These are phyloP conservation scores for Stichodactyla mertensii DNA, from an alignment of 64 coral and sea anemone species.

Conservation along the genomic window DNA sequence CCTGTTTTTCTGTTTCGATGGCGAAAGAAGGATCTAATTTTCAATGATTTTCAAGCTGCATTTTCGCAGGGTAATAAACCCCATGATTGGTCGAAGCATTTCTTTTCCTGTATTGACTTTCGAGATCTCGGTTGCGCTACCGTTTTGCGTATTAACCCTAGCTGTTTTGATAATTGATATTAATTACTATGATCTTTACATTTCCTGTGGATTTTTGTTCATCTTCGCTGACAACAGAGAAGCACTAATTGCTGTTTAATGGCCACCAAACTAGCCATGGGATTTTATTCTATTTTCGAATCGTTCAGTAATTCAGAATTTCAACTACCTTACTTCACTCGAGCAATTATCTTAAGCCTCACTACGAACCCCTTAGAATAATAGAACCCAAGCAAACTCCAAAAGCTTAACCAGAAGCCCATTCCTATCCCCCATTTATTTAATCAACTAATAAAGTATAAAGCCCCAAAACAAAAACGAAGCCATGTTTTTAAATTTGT, in stretches of 20 bases:
- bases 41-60: no score
- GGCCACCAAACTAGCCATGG: background rate
- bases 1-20: no score
- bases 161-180: slow-evolving; percentile 1
- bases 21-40: no score
- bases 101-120: background rate
- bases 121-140: no score
- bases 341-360: background rate
- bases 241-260: background rate
- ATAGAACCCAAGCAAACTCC: background rate
- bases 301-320: background rate
- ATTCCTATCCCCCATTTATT: background rate
- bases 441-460: background rate
- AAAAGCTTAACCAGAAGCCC: background rate
- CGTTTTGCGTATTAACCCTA: background rate
- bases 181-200: background rate
- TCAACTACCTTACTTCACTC: background rate
- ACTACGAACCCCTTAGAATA: background rate
- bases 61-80: no score
- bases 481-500: slow-evolving; percentile 5
- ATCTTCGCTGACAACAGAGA: background rate
- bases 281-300: background rate
- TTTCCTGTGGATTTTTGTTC: background rate
- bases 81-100: background rate
- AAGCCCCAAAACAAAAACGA: background rate